Evolutionary conservation across 2,797 vertebrate species (phyloP), one percentile per base, ranked within the genome.

Genomic region (Antrozous pallidus): DNA sequence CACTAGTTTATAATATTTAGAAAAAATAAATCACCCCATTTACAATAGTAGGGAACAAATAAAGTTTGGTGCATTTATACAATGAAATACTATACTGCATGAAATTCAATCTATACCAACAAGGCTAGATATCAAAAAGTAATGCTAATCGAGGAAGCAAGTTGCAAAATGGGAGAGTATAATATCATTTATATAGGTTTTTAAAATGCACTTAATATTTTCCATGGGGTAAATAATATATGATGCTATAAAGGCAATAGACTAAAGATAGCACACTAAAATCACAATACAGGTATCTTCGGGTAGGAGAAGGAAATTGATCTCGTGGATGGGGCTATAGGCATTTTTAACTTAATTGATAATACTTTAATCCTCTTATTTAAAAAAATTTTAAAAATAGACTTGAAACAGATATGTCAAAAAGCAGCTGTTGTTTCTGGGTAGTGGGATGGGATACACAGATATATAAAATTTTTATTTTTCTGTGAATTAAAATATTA

Each of bases 241-340:
- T 93, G 65, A 89, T 90, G 65, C 33, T 80, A 26, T 90, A 90
- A 85, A 78, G 80, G 70, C 91, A 92, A 90, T 51, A 87, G 28
- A 47, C 16, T 79, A 89, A 93, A 88, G 31, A 61, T 42, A 93
- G 13, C 70, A 36, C 18, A 36, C 82, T 45, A 82, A 83, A 89
- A 90, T 89, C 73, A 86, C 71, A 36, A 75, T 67, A 77, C 26
- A n/a, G 18, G 49, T 94, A 85, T 49, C 31, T 93, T 90, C 47
- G 83, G 26, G 45, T 70, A 75, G 26, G 61, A 83, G 38, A 88
- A 90, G 70, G 67, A 90, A 84, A 86, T 65, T 26, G 71, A 94
- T 65, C 51, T 93, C 75, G 42, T 31, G 61, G 54, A 71, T 93
- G 24, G 12, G n/a, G 42, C 38, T 71, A 82, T 71, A 65, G 13